phyloP scores from a whole-genome alignment of 1,140 invertebrate species.

The Trichogramma pretiosum region DNA sequence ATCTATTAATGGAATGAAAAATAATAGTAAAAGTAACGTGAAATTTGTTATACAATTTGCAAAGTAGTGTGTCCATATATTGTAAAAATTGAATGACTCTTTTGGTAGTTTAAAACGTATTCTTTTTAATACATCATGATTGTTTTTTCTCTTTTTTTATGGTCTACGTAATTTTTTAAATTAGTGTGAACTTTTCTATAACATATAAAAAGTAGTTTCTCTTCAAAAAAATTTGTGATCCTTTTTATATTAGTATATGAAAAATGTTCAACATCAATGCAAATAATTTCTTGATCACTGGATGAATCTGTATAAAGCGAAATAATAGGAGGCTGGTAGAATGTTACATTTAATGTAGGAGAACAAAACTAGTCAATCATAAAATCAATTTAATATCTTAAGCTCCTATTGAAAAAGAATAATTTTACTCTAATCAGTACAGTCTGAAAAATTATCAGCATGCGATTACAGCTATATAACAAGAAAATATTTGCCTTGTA shows the following conservation, averaged over 20 bases:
- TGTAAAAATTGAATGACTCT: neutral
- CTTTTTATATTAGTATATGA: conserved; percentile 11
- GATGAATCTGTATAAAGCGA: no score
- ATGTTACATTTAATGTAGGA: no score
- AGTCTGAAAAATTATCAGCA: conserved; percentile 10
- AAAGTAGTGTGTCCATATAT: neutral
- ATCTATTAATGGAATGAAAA: conserved; percentile 6
- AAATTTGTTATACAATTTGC: conserved; percentile 10
- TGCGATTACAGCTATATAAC: conserved; percentile 6
- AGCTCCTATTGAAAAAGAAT: conserved; percentile 1
- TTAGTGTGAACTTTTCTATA: conserved; percentile 13
- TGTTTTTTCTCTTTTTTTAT: conserved; percentile 6
- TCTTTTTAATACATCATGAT: conserved; percentile 4
- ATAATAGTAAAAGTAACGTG: conserved; percentile 1
- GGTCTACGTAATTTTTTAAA: conserved; percentile 7
- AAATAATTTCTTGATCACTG: no score
- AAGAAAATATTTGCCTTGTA: no score
- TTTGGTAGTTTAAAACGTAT: conserved; percentile 4
- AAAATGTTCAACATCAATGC: no score
- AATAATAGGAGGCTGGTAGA: no score
- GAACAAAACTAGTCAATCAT: conserved; percentile 14
- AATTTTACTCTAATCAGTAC: neutral
- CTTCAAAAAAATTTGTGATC: conserved; percentile 9
- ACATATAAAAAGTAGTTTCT: conserved; percentile 9
- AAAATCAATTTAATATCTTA: conserved; percentile 2